Conservation (phyloP, 2,888 invertebrate species). For the Oithona nana region DNA sequence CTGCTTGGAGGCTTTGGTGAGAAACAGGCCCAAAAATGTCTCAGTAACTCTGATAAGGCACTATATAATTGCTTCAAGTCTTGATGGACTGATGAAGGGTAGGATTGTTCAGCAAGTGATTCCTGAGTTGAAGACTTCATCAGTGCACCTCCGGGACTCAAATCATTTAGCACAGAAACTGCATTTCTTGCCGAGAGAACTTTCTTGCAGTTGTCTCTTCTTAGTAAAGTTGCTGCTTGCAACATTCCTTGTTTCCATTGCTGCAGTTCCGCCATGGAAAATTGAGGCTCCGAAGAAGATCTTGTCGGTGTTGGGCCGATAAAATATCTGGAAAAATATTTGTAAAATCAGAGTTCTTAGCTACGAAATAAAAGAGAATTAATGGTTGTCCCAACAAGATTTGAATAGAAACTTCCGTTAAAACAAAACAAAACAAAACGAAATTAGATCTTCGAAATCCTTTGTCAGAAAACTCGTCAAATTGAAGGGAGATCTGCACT, state of each 20-base stretch:
- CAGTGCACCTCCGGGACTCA: constrained; percentile 72
- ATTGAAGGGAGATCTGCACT: too few relatives aligned
- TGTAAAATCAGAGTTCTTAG: too few relatives aligned
- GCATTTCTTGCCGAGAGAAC: not conserved
- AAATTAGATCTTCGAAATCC: too few relatives aligned
- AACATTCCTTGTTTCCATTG: not conserved
- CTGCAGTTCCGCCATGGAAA: not conserved
- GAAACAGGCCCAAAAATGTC: constrained; percentile 91
- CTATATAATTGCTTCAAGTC: constrained; percentile 69
- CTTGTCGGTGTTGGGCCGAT: not conserved
- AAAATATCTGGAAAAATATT: too few relatives aligned
- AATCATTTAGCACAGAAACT: constrained; percentile 63
- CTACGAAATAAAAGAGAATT: too few relatives aligned
- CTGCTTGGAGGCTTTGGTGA: constrained; percentile 39
- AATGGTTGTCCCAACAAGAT: too few relatives aligned
- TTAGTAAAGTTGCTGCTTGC: not conserved
- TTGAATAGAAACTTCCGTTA: too few relatives aligned
- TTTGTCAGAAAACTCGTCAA: too few relatives aligned
- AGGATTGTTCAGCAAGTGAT: constrained; percentile 2
- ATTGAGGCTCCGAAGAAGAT: not conserved
- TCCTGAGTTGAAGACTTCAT: constrained; percentile 53
- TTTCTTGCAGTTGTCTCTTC: not conserved
- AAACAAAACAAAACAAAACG: too few relatives aligned
- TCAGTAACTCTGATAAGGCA: constrained; percentile 65
- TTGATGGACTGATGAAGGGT: constrained; percentile 22